Base-by-base conservation (phyloP, 23 tunicate genomes). In the Phallusia fumigata region DNA sequence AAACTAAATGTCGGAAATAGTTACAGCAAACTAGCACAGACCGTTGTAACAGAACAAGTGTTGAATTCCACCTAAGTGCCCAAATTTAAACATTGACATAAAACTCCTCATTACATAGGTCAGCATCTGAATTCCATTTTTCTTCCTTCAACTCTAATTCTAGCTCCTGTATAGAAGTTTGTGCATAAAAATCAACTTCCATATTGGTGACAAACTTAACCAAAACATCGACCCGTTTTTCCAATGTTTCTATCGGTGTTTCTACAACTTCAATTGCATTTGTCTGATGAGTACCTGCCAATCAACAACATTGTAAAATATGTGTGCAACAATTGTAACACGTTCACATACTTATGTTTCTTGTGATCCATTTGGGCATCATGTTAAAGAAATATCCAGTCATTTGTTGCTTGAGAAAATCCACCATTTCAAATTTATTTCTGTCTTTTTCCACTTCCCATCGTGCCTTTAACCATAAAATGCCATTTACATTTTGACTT, bases 371-470 rank as follows among this genome's bases (percentile, higher is more conserved):
- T 2, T 24, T 24, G 35, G 90, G 90, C 33, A 80, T 74, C 30
- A 36, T 26, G 47, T 75, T 86, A 34, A 16, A 32, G 0, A 86
- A 19, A 33, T 36, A 31, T 31, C 73, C 83, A 33, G 51, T 36
- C 13, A 91, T n/a, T 80, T 86, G 79, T 32, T 84, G 82, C 64
- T 52, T 83, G 85, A 87, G 51, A 52, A 83, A 92, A 32, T 92
- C 97, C 0, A 92, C 86, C 28, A 92, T 84, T 80, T 92, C 97
- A 87, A 92, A 92, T 65, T 92, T 88, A 65, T 92, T 92, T 36
- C 77, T 51, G 18, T 74, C 49, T 26, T 36, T 18, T 84, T 92
- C 88, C 69, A 82, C 76, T 65, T 87, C 88, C 0, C 84, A 80
- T 0, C 90, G 87, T 19, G 88, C 97, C 97, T 92, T n/a, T 1